Percentiles rank a stretch among this genome's conserved stretches.
Evolutionary conservation across 2,113 vertebrate genomes (phyloP).

Genomic region (Perognathus longimembris): DNA sequence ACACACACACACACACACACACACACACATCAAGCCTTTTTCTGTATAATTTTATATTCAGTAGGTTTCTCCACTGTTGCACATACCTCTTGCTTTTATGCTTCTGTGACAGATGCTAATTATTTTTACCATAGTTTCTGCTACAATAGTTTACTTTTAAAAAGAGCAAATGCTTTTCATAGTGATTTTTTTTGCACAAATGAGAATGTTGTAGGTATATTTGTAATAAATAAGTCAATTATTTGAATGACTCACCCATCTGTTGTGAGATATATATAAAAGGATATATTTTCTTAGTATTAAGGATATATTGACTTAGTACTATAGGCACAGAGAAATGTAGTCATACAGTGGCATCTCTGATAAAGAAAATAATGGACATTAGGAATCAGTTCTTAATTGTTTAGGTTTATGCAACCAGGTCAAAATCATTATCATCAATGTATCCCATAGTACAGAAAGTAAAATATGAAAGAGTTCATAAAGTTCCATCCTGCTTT

Average conservation of each 20-base stretch:
- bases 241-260: background rate
- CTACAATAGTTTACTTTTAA: background rate
- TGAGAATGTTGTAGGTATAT: background rate
- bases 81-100: background rate
- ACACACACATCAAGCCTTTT: background rate
- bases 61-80: background rate
- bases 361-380: constrained; percentile 40
- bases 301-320: too few species aligned
- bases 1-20: too few species aligned
- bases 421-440: constrained; percentile 2
- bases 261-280: background rate
- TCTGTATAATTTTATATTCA: background rate
- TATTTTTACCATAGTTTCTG: background rate
- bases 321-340: too few species aligned
- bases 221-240: background rate
- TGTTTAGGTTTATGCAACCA: constrained; percentile 25
- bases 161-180: background rate
- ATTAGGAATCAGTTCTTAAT: background rate
- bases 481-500: background rate
- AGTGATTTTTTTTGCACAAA: background rate
- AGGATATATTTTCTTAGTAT: background rate
- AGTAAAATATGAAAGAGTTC: constrained; percentile 3
- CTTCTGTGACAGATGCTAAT: background rate
- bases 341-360: constrained; percentile 12
- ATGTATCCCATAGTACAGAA: background rate